Evolutionary conservation across 1,140 invertebrate species (phyloP), one percentile per base, ranked within the genome.

Genomic region (Leptinotarsa undecemlineata): DNA sequence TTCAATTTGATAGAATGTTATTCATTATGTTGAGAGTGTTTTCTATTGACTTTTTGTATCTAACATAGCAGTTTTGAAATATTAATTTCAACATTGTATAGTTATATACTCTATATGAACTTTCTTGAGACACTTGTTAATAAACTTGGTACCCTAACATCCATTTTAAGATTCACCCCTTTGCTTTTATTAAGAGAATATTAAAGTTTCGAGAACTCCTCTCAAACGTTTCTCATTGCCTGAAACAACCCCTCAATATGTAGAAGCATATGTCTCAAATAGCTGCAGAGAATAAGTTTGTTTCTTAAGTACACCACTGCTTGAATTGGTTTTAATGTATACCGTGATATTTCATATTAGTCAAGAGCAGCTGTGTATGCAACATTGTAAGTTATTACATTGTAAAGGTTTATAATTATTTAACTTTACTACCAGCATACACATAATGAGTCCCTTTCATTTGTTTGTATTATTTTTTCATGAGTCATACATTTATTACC

Each of bases 361-460:
- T 83, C 82, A 83, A 82, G 80, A 81, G 78, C 82, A 83, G 82
- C 81, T 83, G 82, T 67, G n/a, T 92, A 91, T 64, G 62, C 11
- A 21, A 8, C 20, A 19, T 17, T 64, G 23, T 64, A 64, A 26
- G n/a, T 17, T 57, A 19, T 57, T 57, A 57, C 51, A 57, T 57
- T 57, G 51, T 57, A 4, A 57, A 57, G 51, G n/a, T 57, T 57
- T 15, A 57, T 57, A 57, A 57, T 57, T 57, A 17, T n/a, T 26
- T n/a, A 15, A 57, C n/a, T 15, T 15, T 0, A 3, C 13, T 19
- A 19, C 51, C 15, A 19, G 3, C 51, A 57, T 57, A 57, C 15
- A 57, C 33, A 42, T 42, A 42, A 42, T 42, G 33, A 42, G 2
- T 11, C 8, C 33, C 33, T 42, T 42, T 11, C 33, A 42, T 42